Base-by-base conservation (phyloP, 2,113 vertebrate genomes). In the Xiphophorus hellerii region DNA sequence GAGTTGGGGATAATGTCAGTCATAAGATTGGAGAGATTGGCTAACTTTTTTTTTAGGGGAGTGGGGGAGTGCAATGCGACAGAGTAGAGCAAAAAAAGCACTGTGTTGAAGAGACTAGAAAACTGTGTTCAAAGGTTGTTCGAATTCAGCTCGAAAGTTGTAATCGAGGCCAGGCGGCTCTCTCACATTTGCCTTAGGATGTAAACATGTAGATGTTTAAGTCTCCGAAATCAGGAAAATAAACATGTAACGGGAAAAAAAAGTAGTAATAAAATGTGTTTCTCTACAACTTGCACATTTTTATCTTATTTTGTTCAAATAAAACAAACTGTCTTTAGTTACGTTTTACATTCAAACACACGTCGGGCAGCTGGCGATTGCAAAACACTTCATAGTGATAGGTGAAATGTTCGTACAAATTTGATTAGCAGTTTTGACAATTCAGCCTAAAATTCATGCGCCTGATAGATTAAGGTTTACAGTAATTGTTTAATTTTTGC, bases 1-100 rank as follows among this genome's bases (percentile, higher is more conserved):
- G 82, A 87, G 83, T 28, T 85, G 75, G 74, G 71, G 73, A 78
- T 81, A 72, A 85, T 74, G 83, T 82, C 89, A 86, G 74, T 73
- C 78, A 87, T 80, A 74, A 78, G 74, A 81, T 75, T 77, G 73
- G 67, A 82, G 78, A 79, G 69, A 68, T 31, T 71, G 68, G 63
- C 20, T 1, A 76, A 86, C 68, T 83, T 83, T 79, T 73, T 22
- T 58, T 8, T 54, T 35, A 6, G 33, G 31, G 5, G 35, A 1
- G 35, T 0, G 35, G 33, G 33, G 9, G 51, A 2, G 5, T 29
- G 4, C 31, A 70, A 69, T 1, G n/a, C 10, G 48, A 62, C 48
- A 73, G 44, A 75, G 67, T 29, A 48, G 5, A 54, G 48, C 42
- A 28, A 70, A 28, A 60, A 31, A 31, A 31, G 31, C 11, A 29